These are phyloP conservation scores for Disparrhopalites patrizii DNA, from an alignment of 2,888 invertebrate genomes.

Conservation along the genomic window DNA sequence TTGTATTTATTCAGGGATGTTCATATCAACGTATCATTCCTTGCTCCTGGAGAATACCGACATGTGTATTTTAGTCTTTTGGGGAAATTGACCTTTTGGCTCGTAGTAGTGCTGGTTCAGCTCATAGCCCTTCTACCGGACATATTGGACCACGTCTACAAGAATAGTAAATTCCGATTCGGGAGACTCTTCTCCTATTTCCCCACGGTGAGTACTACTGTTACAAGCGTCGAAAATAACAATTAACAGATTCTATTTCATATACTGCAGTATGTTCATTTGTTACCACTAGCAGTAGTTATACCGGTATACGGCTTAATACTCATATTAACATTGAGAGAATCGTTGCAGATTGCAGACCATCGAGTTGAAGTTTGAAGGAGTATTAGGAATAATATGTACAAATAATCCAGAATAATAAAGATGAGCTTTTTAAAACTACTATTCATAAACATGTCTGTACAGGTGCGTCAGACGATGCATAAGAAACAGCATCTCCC, in stretches of 20 bases:
- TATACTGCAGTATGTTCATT: neutral
- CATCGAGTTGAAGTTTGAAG: too few relatives aligned
- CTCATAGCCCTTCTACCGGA: slow-evolving; percentile 60
- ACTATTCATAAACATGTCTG: too few relatives aligned
- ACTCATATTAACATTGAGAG: too few relatives aligned
- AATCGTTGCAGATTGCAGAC: too few relatives aligned
- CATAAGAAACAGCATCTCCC: slow-evolving; percentile 28
- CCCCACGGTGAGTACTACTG: slow-evolving; percentile 27
- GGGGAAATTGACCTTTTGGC: slow-evolving; percentile 59
- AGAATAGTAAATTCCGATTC: slow-evolving; percentile 30
- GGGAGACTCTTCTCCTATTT: slow-evolving; percentile 21
- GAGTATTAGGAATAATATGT: too few relatives aligned
- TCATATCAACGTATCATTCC: neutral
- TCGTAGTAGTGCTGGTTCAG: slow-evolving; percentile 57
- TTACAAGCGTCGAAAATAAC: neutral
- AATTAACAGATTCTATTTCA: neutral
- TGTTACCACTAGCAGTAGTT: too few relatives aligned
- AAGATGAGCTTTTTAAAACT: too few relatives aligned
- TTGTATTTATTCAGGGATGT: neutral
- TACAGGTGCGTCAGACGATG: slow-evolving; percentile 18
- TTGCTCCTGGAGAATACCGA: slow-evolving; percentile 30
- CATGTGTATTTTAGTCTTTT: slow-evolving; percentile 59
- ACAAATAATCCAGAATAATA: too few relatives aligned
- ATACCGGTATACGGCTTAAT: too few relatives aligned
- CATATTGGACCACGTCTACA: slow-evolving; percentile 48